These are phyloP conservation scores for Nephrotoma guestfalica DNA, from an alignment of 2,888 invertebrate genomes.

Conservation along the genomic window DNA sequence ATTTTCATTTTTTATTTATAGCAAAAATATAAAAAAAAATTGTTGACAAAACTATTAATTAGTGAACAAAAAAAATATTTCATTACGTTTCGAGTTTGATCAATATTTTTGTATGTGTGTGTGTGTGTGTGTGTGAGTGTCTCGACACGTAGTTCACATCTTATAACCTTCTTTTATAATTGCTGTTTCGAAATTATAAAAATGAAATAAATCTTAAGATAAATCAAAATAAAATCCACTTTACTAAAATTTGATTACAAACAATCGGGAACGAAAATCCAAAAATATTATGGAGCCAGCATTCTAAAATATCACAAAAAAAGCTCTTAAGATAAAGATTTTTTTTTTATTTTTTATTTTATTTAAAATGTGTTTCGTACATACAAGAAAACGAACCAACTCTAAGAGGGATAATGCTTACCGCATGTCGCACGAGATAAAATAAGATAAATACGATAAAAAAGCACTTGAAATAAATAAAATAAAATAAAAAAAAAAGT, in stretches of 20 bases:
- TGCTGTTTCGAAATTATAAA: neutral
- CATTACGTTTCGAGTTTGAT: neutral
- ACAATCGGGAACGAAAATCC: neutral
- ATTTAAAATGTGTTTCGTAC: neutral
- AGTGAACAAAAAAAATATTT: neutral
- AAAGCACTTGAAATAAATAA: slow-evolving; percentile 19
- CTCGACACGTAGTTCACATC: neutral
- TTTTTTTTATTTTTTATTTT: neutral
- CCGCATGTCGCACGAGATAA: slow-evolving; percentile 11
- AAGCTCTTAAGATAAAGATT: neutral
- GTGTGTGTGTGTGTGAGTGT: neutral
- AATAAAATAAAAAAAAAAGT: neutral
- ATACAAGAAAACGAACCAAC: neutral
- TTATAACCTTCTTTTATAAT: neutral
- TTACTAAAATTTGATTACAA: slow-evolving; percentile 1
- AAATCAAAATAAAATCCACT: neutral
- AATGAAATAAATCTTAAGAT: neutral
- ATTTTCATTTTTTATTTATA: neutral
- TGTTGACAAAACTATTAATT: neutral
- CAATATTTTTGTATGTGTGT: neutral
- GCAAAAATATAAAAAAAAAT: neutral
- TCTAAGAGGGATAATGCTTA: slow-evolving; percentile 1
- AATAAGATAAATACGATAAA: slow-evolving; percentile 12
- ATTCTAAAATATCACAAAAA: neutral
- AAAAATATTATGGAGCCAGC: neutral